Conservation (phyloP, 2,113 vertebrate species). For the Tragelaphus buxtoni region DNA sequence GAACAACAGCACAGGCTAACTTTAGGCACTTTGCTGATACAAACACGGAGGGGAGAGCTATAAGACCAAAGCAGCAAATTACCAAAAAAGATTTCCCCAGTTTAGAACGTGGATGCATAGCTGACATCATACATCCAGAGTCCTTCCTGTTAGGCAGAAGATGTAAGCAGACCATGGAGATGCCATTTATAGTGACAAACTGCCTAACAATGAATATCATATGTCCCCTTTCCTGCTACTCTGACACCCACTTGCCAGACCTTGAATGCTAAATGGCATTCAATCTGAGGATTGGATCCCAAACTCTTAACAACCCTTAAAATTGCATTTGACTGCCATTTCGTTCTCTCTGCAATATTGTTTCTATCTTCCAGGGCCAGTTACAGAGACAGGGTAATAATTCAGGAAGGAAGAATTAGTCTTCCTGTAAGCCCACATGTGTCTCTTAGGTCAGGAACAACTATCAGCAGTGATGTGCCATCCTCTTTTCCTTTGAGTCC, state of each 20-base stretch:
- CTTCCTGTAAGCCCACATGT: neutral
- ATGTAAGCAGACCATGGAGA: neutral
- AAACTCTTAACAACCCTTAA: neutral
- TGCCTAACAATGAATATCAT: neutral
- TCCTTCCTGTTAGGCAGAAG: neutral
- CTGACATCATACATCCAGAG: neutral
- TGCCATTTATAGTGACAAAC: neutral
- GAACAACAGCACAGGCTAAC: neutral
- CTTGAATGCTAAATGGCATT: neutral
- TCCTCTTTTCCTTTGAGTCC: neutral
- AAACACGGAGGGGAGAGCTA: neutral
- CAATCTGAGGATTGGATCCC: neutral
- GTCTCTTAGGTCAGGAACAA: neutral
- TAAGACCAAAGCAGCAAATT: neutral
- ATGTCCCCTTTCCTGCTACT: fast-evolving
- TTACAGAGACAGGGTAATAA: neutral
- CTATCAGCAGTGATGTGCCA: neutral
- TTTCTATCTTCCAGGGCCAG: neutral
- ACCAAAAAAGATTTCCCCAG: neutral
- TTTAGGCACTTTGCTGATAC: neutral
- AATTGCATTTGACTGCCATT: neutral
- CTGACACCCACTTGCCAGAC: neutral
- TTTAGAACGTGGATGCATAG: neutral
- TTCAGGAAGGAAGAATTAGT: neutral
- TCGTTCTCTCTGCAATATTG: neutral